Base-by-base conservation (phyloP, 2,797 vertebrate species). In the Xenopus petersii region DNA sequence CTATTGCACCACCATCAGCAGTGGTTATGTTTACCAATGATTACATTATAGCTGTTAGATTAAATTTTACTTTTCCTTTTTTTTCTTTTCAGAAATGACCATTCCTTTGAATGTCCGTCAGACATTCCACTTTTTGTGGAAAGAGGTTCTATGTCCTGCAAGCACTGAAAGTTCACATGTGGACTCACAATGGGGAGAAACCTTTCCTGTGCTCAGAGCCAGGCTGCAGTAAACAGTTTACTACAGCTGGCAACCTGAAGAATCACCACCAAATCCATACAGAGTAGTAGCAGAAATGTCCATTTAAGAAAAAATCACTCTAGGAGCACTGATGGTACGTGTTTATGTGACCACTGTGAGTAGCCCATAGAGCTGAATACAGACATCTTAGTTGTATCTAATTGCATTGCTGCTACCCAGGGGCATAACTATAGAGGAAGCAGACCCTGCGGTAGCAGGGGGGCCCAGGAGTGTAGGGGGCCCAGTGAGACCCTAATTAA, bases 111-210 rank as follows among this genome's bases (percentile, higher is more conserved):
- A 81, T 99, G 98, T 51, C 91, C 92, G 13, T 94, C 95, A 2
- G 96, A 98, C 21, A 21, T 21, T 21, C 21, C 21, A 21, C 21
- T 21, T 21, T 21, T 75, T 99, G 98, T 84, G 98, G 97, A 59
- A 99, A 98, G 89, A 98, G 97, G 73, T 99, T 98, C 90, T 99
- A 98, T 0, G 98, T 99, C 71, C 90, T 99, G 30, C 98, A 99
- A 89, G 91, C 96, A 84, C 88, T 99, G 81, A 98, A 98, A 84
- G 98, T 99, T 60, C 98, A 99, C 91, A 98, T 98, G 98, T 93
- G 96, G 84, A 99, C 95, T 21, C 98, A 99, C 85, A 99, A 96
- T 13, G 97, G 97, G 5, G 98, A 99, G 86, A 98, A 98, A 80
- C 98, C 98, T 48, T 99, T 96, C 83, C 91, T 93, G 84, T 99